These are phyloP conservation scores for Trematocara macrostoma DNA, from an alignment of 2,113 vertebrate species.

Conservation along the genomic window DNA sequence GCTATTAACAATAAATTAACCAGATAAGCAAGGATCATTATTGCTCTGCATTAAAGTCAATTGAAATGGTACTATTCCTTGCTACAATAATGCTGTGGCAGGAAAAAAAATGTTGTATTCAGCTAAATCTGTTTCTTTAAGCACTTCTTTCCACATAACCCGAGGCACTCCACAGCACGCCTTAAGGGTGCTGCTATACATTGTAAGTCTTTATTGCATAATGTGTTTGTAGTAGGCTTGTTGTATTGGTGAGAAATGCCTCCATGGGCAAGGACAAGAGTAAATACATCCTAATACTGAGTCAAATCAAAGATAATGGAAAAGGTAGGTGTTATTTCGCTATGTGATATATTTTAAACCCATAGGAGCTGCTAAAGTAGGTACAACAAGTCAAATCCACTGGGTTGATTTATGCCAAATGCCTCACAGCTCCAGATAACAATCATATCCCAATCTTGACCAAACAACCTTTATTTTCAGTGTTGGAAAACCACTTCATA, in stretches of 20 bases:
- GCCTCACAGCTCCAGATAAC: not conserved
- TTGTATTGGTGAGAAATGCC: not conserved
- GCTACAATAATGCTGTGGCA: not conserved
- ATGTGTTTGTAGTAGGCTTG: not conserved
- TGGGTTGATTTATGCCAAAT: not conserved
- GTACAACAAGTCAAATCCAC: not conserved
- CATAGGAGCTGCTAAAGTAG: too few species aligned
- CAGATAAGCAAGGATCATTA: not conserved
- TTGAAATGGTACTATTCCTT: not conserved
- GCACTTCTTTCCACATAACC: not conserved
- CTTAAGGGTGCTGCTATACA: not conserved
- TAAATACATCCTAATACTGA: not conserved
- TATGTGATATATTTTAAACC: not conserved
- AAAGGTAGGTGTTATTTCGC: not conserved
- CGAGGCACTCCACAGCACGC: not conserved
- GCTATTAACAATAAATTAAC: not conserved
- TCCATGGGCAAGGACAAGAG: not conserved
- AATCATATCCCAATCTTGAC: not conserved
- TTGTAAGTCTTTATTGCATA: conserved; percentile 6
- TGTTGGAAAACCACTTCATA: not conserved
- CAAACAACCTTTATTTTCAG: not conserved
- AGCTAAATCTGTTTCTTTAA: not conserved
- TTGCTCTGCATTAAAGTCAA: not conserved
- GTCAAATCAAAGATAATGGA: not conserved
- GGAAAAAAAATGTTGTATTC: not conserved